A percentile compares a stretch with the other conserved stretches of the same genome.
Evolutionary conservation across 2,113 vertebrate species (phyloP).

Genomic region (Salvator merianae): DNA sequence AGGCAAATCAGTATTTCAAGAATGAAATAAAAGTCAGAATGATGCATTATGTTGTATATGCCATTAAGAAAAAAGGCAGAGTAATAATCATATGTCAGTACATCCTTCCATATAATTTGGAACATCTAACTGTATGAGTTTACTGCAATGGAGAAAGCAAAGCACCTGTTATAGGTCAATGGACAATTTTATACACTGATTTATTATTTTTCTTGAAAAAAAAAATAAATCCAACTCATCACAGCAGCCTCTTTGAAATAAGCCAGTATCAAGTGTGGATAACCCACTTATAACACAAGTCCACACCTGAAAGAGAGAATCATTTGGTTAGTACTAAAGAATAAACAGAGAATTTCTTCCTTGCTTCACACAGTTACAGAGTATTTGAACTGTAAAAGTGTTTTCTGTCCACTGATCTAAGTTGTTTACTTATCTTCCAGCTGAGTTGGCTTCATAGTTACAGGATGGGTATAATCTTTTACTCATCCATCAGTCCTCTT

Average conservation of each 20-base stretch:
- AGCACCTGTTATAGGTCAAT: not conserved
- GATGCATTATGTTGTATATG: too few species aligned
- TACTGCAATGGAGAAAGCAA: not conserved
- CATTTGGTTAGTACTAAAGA: not conserved
- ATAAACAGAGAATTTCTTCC: conserved; percentile 1
- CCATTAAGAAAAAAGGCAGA: not conserved
- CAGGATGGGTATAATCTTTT: conserved; percentile 22
- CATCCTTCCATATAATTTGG: not conserved
- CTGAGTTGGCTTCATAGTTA: conserved; percentile 43
- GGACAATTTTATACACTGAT: not conserved
- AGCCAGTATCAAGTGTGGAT: not conserved
- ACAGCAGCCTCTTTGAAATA: not conserved
- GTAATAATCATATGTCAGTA: not conserved
- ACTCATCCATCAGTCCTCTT: conserved; percentile 40
- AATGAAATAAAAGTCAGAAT: too few species aligned
- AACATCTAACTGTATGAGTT: not conserved
- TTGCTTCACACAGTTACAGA: conserved; percentile 26
- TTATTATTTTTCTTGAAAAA: not conserved
- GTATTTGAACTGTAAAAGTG: conserved; percentile 26
- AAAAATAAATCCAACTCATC: too few species aligned
- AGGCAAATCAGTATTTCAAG: too few species aligned
- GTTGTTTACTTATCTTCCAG: conserved; percentile 28
- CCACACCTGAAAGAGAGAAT: not conserved
- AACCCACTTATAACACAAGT: not conserved
- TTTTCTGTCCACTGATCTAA: conserved; percentile 20